These are phyloP conservation scores for Bellardia bayeri DNA, from an alignment of 2,888 invertebrate species.

Conservation along the genomic window DNA sequence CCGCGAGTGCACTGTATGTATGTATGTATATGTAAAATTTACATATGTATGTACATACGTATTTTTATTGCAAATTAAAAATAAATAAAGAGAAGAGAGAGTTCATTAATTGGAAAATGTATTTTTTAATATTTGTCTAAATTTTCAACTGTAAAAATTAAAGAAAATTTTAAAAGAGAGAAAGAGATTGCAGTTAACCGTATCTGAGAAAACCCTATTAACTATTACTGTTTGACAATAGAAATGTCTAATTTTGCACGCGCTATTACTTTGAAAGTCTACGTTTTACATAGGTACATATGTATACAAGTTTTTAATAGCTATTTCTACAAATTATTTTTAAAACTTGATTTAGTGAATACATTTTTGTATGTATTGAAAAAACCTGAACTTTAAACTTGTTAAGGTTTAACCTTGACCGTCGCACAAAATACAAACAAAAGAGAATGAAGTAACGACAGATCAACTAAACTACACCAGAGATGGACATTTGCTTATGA, in stretches of 20 bases:
- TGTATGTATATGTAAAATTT: too few species aligned
- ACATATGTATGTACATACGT: too few species aligned
- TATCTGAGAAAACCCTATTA: too few species aligned
- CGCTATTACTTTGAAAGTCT: conserved; percentile 11
- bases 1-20: too few species aligned
- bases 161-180: not conserved
- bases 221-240: conserved; percentile 17
- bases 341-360: conserved; percentile 34
- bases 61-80: too few species aligned
- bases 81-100: not conserved
- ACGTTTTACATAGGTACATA: not conserved
- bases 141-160: not conserved
- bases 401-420: conserved; percentile 74
- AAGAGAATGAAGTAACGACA: conserved; percentile 37
- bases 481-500: conserved; percentile 21
- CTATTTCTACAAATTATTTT: not conserved
- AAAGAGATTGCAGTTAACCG: not conserved
- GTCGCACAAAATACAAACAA: conserved; percentile 58
- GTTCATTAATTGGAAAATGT: not conserved
- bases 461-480: conserved; percentile 12
- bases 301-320: not conserved
- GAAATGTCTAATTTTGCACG: conserved; percentile 13
- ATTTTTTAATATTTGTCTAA: not conserved
- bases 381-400: conserved; percentile 70
- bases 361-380: not conserved